Evolutionary conservation across 1,140 invertebrate species (phyloP), one percentile per base, ranked within the genome.

Genomic region (Zaprionus camerounensis): DNA sequence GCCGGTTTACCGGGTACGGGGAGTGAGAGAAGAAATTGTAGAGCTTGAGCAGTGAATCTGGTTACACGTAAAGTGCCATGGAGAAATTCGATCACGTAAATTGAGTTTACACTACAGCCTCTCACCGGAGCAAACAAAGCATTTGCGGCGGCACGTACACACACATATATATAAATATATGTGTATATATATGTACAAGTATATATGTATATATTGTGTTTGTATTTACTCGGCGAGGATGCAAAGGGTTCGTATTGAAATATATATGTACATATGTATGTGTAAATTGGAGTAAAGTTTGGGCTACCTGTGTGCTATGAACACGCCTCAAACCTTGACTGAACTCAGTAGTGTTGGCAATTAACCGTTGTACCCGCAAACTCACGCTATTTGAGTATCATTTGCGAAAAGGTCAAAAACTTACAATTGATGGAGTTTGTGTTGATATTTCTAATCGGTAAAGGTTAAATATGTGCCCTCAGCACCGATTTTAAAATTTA

Each of bases 61-160:
- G 69, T 75, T 72, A 71, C 46, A 62, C 22, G 36, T 57, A 72
- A 66, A 67, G 63, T 62, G 70, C 38, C 34, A 49, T 15, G 63
- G 24, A 58, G 75, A 74, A 81, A 85, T 83, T 85, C 78, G 82
- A 83, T 83, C 81, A 83, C 81, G 81, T 83, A 85, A 85, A 85
- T 85, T 83, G 81, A 85, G 82, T 83, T 85, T 83, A 81, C 78
- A 81, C 82, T 78, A n/a, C n/a, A n/a, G 26, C 34, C 46, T 55
- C 57, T 22, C 22, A 41, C 71, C 41, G 36, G 13, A 41, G 36
- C 62, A 73, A 70, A 73, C 63, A 78, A 75, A 58, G 70, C 72
- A 71, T 75, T 75, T 82, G 80, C 71, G 75, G 79, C 75, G 62
- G 79, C 75, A 82, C 80, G 80, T 81, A 64, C 65, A 44, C 24